Conservation (phyloP, 2,888 invertebrate genomes). For the Hesperia comma region DNA sequence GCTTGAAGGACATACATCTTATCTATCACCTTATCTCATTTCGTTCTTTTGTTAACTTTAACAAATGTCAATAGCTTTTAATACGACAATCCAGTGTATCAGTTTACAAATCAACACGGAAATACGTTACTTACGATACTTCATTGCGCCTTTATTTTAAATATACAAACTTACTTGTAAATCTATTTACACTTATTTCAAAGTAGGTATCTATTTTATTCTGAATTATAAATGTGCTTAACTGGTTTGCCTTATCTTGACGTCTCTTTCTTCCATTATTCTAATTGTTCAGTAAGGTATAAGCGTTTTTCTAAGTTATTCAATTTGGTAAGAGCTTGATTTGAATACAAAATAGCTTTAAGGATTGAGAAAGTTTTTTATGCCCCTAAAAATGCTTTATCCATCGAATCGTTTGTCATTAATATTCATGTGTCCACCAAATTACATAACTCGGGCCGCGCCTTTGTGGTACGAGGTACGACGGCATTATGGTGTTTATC, state of each 20-base stretch:
- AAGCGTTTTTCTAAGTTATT: conserved; percentile 9
- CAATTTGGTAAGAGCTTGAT: conserved; percentile 12
- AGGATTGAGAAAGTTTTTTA: conserved; percentile 12
- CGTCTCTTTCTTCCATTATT: background rate
- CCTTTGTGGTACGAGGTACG: conserved; percentile 31
- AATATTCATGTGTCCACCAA: conserved; percentile 36
- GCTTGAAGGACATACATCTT: conserved; percentile 41
- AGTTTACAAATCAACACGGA: background rate
- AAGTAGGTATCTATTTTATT: no score
- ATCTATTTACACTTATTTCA: no score
- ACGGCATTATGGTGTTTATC: conserved; percentile 36
- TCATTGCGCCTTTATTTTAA: no score
- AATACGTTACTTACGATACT: no score
- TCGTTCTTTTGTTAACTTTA: conserved; percentile 33
- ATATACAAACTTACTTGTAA: no score
- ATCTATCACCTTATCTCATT: conserved; percentile 35
- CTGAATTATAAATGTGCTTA: no score
- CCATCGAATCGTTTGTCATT: conserved; percentile 33
- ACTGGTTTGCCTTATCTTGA: background rate
- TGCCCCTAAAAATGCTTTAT: conserved; percentile 22
- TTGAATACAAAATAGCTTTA: conserved; percentile 20
- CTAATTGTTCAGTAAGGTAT: background rate
- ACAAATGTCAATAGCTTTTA: conserved; percentile 24
- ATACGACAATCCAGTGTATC: background rate
- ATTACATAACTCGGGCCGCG: conserved; percentile 36